A percentile compares a stretch with the other conserved stretches of the same genome.
These are phyloP conservation scores for Himantopus leucocephalus DNA, from an alignment of 2,113 vertebrate species.

Conservation along the genomic window DNA sequence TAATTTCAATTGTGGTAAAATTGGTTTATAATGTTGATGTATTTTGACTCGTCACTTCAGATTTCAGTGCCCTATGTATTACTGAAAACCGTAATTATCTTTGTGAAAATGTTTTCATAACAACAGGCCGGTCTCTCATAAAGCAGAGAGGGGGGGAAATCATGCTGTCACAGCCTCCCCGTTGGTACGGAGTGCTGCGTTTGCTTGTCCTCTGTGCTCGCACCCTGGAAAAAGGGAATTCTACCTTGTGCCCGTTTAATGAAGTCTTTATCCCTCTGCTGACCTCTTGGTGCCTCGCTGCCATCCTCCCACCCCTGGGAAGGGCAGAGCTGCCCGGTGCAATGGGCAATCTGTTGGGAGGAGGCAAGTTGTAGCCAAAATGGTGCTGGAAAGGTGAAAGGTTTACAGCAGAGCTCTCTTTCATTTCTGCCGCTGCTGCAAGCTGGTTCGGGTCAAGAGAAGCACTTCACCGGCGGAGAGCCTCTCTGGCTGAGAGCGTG, in stretches of 20 bases:
- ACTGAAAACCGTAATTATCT: not conserved
- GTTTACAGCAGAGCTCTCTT: not conserved
- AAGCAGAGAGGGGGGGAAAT: not conserved
- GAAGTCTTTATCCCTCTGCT: not conserved
- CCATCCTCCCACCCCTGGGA: not conserved
- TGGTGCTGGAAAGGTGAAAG: rapidly evolving
- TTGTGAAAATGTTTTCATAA: not conserved
- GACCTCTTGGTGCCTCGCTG: rapidly evolving
- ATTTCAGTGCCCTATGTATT: not conserved
- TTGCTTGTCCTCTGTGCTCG: not conserved
- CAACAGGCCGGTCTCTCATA: not conserved
- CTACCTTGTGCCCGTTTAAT: not conserved
- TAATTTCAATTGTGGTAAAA: not conserved
- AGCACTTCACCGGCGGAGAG: not conserved
- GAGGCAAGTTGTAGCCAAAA: rapidly evolving
- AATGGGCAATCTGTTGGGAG: rapidly evolving
- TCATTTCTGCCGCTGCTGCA: not conserved
- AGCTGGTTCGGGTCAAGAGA: not conserved
- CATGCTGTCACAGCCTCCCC: not conserved
- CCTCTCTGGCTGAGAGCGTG: rapidly evolving
- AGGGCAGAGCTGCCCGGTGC: not conserved
- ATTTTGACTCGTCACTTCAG: not conserved
- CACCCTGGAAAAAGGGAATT: not conserved
- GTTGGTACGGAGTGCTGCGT: not conserved
- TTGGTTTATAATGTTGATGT: not conserved